A percentile compares a stretch with the other conserved stretches of the same genome.
Evolutionary conservation across 2,888 invertebrate genomes (phyloP).

Genomic region (Dasysyrphus albostriatus): DNA sequence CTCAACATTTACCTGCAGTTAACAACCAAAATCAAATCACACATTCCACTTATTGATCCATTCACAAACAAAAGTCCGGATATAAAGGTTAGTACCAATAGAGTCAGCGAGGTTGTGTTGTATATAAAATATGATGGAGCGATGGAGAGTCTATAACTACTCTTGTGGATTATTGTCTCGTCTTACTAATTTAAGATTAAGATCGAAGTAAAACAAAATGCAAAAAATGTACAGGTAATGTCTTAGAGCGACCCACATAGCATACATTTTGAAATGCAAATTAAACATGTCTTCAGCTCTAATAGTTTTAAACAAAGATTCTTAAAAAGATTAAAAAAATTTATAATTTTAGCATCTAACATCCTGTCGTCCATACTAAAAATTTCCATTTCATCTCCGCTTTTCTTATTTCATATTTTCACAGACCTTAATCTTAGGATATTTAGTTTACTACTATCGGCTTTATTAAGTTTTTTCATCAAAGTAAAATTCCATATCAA

Average conservation of each 20-base stretch:
- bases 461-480: not conserved
- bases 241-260: too few relatives aligned
- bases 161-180: not conserved
- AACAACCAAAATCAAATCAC: constrained; percentile 5
- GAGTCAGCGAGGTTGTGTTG: not conserved
- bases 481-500: not conserved
- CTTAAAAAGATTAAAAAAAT: too few relatives aligned
- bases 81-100: not conserved
- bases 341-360: too few relatives aligned
- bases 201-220: too few relatives aligned
- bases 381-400: too few relatives aligned
- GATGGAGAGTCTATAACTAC: too few relatives aligned
- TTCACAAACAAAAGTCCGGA: constrained; percentile 3
- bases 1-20: not conserved
- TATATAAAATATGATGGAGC: not conserved
- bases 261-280: too few relatives aligned
- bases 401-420: not conserved
- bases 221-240: too few relatives aligned
- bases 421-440: not conserved
- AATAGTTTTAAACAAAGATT: too few relatives aligned
- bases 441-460: not conserved
- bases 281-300: too few relatives aligned
- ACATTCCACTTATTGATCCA: not conserved
- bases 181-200: not conserved
- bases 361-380: too few relatives aligned